These are phyloP conservation scores for Xyrichtys novacula DNA, from an alignment of 2,797 vertebrate genomes.

Conservation along the genomic window DNA sequence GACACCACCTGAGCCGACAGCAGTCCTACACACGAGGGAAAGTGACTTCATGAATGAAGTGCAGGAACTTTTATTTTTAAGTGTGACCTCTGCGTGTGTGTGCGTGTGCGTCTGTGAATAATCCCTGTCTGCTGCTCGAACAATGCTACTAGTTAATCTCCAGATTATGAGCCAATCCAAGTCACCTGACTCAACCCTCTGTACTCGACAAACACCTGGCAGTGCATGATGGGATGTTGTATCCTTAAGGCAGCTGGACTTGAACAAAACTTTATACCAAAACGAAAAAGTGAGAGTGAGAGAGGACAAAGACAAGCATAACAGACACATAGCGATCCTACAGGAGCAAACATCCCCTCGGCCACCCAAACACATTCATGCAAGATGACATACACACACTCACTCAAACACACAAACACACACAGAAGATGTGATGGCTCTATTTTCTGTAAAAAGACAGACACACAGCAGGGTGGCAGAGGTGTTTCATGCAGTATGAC, in stretches of 20 bases:
- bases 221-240: slow-evolving; percentile 31
- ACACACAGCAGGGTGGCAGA: slow-evolving; percentile 8
- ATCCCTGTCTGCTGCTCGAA: slow-evolving; percentile 51
- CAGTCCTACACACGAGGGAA: slow-evolving; percentile 18
- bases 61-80: slow-evolving; percentile 26
- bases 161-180: slow-evolving; percentile 68
- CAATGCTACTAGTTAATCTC: slow-evolving; percentile 61
- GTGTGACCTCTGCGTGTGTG: slow-evolving; percentile 24
- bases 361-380: slow-evolving; percentile 42
- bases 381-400: slow-evolving; percentile 25
- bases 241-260: slow-evolving; percentile 11
- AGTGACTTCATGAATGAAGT: slow-evolving; percentile 50
- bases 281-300: neutral
- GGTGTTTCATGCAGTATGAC: slow-evolving; percentile 21
- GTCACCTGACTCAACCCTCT: slow-evolving; percentile 24
- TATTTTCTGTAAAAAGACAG: slow-evolving; percentile 2
- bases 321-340: slow-evolving; percentile 5
- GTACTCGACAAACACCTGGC: slow-evolving; percentile 17
- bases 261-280: slow-evolving; percentile 18
- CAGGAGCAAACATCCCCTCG: slow-evolving; percentile 42
- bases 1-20: slow-evolving; percentile 39
- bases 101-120: slow-evolving; percentile 31
- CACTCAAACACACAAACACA: neutral
- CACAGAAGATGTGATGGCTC: neutral
- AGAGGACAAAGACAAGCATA: slow-evolving; percentile 17